Conservation (phyloP, 2,797 vertebrate genomes). For the Carapus acus region DNA sequence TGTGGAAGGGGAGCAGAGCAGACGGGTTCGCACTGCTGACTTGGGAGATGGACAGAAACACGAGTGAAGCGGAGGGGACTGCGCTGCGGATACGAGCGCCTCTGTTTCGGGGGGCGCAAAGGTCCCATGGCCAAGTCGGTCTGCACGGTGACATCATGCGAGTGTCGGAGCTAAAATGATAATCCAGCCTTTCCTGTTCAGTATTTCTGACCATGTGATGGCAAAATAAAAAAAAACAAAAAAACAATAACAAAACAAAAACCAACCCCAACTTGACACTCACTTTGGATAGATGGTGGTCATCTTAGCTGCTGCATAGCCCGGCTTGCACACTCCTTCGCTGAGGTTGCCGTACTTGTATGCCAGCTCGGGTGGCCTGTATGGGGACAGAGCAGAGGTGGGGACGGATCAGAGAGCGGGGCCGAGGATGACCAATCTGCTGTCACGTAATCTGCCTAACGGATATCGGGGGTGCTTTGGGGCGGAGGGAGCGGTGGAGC, state of each 20-base stretch:
- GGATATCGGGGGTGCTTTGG: too few species aligned
- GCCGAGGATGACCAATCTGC: conserved; percentile 37
- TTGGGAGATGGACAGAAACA: conserved; percentile 55
- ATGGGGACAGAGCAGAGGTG: conserved; percentile 29
- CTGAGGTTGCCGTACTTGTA: conserved; percentile 90
- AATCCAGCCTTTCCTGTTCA: conserved; percentile 32
- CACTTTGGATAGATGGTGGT: conserved; percentile 89
- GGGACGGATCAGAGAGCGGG: conserved; percentile 22
- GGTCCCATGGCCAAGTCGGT: conserved; percentile 51
- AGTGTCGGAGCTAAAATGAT: conserved; percentile 29
- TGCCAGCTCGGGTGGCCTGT: conserved; percentile 80
- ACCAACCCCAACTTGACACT: too few species aligned
- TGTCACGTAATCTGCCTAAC: conserved; percentile 49
- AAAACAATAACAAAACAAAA: not conserved
- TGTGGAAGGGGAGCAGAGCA: conserved; percentile 37
- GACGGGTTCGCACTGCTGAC: conserved; percentile 56
- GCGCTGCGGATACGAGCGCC: conserved; percentile 52
- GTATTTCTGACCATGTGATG: too few species aligned
- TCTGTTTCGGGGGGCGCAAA: conserved; percentile 57
- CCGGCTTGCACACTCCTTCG: conserved; percentile 84
- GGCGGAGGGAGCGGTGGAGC: conserved; percentile 23
- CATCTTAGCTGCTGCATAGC: conserved; percentile 89
- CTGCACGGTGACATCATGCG: conserved; percentile 54
- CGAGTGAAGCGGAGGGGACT: conserved; percentile 51
- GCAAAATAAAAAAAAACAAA: not conserved